Base-by-base conservation (phyloP, 2,888 invertebrate genomes). In the Limenitis camilla region DNA sequence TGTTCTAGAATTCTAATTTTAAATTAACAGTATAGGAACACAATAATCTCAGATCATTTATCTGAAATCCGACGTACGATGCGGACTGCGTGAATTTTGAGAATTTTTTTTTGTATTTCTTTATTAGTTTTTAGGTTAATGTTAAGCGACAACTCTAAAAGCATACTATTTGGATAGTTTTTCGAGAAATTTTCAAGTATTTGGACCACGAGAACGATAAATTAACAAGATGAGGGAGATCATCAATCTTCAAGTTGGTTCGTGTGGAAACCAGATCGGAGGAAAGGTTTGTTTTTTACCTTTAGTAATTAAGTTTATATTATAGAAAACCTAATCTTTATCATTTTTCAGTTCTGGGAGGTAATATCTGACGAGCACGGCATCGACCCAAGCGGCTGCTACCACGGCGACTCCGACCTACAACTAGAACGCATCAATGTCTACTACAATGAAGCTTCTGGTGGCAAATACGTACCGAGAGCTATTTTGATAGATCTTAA, bases 381-480 rank as follows among this genome's bases (percentile, higher is more conserved):
- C 40, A 81, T 83, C 56, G 81, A 82, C 60, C 66, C 81, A 6
- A 74, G 72, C 30, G 83, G 83, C 35, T 70, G 72, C 10, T 92
- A 91, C 74, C 87, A 89, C 62, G 93, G 93, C 7, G 91, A 92
- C 73, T 90, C 91, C 5, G 92, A 92, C 65, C 87, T 93, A 9
- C 93, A 94, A 70, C 77, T 93, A 44, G 92, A 94, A 75, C 87
- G 93, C 58, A 92, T 94, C 67, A 92, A 92, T 67, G 93, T 94
- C 19, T 94, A 92, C 76, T 94, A 91, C 85, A 93, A 93, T 67
- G 93, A 93, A 71, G 92, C 91, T 0, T 72, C 84, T 5, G 88
- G 83, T n/a, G 81, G 87, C 49, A 85, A 83, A 60, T 84, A 83
- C 48, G 84, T 84, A 8, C 66, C 66, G 5, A 71, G 84, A 27